Evolutionary conservation across 1,140 invertebrate genomes (phyloP).

Genomic region (Zaprionus ghesquierei): DNA sequence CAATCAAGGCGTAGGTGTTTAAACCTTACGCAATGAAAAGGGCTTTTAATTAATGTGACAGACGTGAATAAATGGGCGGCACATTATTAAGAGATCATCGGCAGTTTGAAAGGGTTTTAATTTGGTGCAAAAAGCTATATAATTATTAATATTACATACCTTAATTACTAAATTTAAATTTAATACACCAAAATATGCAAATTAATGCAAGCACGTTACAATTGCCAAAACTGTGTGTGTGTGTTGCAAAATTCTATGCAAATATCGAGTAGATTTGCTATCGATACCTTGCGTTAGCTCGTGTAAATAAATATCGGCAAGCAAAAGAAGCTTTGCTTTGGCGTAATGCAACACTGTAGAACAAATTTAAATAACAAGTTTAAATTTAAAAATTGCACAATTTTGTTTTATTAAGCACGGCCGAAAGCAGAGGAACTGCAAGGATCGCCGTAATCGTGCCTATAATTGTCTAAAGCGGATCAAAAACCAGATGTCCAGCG

Average conservation of each 20-base stretch:
- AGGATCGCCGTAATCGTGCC: constrained; percentile 23
- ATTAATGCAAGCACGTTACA: neutral
- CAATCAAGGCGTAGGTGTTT: neutral
- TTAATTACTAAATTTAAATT: neutral
- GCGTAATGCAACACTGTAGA: neutral
- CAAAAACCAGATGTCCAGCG: constrained; percentile 3
- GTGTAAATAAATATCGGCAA: neutral
- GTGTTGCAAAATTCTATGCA: neutral
- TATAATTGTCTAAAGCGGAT: neutral
- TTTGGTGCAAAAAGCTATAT: neutral
- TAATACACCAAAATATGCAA: neutral
- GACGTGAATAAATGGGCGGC: neutral
- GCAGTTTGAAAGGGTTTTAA: neutral
- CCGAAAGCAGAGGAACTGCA: neutral
- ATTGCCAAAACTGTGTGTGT: neutral
- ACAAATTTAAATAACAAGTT: neutral
- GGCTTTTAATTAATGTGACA: constrained; percentile 1
- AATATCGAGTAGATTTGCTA: neutral
- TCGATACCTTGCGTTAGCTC: neutral
- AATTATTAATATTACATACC: neutral
- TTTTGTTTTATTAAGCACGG: neutral
- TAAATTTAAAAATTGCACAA: neutral
- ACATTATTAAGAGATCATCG: neutral
- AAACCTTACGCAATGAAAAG: neutral
- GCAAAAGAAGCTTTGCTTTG: neutral